A percentile compares a stretch with the other conserved stretches of the same genome.
These are phyloP conservation scores for Samia ricini DNA, from an alignment of 1,140 invertebrate genomes.

Conservation along the genomic window DNA sequence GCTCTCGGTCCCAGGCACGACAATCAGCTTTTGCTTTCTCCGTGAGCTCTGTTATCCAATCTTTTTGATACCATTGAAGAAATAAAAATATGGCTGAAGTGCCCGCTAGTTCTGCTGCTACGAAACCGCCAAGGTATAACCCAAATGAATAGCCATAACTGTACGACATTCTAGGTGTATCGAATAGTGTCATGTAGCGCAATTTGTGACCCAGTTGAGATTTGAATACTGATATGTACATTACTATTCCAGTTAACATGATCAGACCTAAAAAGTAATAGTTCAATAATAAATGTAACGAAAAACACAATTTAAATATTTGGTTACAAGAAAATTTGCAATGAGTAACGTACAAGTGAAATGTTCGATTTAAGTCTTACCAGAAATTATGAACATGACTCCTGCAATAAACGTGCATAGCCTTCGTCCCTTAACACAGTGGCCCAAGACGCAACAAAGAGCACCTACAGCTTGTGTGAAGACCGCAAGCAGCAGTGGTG, in stretches of 20 bases:
- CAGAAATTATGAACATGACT: conserved; percentile 85
- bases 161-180: conserved; percentile 90
- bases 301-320: background rate
- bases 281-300: background rate
- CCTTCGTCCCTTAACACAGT: conserved; percentile 79
- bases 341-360: too few relatives aligned
- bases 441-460: conserved; percentile 81
- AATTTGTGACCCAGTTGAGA: conserved; percentile 92
- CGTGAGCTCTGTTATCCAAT: conserved; percentile 72
- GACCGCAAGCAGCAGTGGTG: conserved; percentile 82
- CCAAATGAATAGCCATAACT: conserved; percentile 93
- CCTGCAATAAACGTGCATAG: conserved; percentile 85
- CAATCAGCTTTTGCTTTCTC: conserved; percentile 71
- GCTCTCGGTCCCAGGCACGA: conserved; percentile 68
- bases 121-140: conserved; percentile 89
- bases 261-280: conserved; percentile 84
- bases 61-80: conserved; percentile 81
- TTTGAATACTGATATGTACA: conserved; percentile 95
- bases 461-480: conserved; percentile 81
- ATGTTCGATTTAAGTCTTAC: conserved; percentile 27
- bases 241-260: conserved; percentile 92
- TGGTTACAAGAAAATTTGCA: too few relatives aligned
- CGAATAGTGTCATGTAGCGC: conserved; percentile 85
- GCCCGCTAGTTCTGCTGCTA: conserved; percentile 89
- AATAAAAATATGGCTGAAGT: conserved; percentile 92